Base-by-base conservation (phyloP, 2,797 vertebrate genomes). In the Dicrostonyx torquatus region DNA sequence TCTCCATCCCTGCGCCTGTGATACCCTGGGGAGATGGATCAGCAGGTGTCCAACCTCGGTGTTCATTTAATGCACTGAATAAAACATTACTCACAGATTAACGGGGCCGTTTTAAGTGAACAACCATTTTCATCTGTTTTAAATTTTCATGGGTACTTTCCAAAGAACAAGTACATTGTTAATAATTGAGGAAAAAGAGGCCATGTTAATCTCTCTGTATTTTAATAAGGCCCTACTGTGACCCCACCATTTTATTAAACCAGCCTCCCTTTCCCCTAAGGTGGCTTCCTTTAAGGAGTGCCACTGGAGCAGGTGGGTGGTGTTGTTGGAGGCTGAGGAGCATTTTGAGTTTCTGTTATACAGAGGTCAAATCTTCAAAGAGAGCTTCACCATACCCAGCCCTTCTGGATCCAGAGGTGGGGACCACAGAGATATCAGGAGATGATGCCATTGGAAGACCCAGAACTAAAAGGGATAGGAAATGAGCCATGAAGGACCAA, bases 1-100 rank as follows among this genome's bases (percentile, higher is more conserved):
- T 48, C 72, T 85, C 24, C 94, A 96, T 97, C 75, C 90, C 97
- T 96, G 94, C 24, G 84, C 64, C 2, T 95, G 95, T 95, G 89
- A 93, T 96, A 94, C 97, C 94, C 96, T 73, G 86, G 92, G 95
- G 94, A 97, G 97, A 98, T 90, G 96, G 96, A 98, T 98, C 98
- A 97, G 97, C 68, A 94, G 96, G 94, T 97, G 96, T 96, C 98
- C 98, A 94, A 97, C 95, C 96, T 95, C 90, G 82, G 96, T 85
- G 82, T 97, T 98, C 97, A 98, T 98, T 98, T 98, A 98, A 97
- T 96, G 97, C 96, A 89, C 66, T 98, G 98, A 98, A 98, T 98
- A 98, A 98, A 98, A 98, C 98, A 98, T 98, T 93, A 91, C 96
- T 98, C 97, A 97, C 97, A 97, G 98, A 98, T 98, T 97, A 98